Evolutionary conservation across 2,888 invertebrate genomes (phyloP), one percentile per base, ranked within the genome.

Genomic region (Aspidiotus destructor): DNA sequence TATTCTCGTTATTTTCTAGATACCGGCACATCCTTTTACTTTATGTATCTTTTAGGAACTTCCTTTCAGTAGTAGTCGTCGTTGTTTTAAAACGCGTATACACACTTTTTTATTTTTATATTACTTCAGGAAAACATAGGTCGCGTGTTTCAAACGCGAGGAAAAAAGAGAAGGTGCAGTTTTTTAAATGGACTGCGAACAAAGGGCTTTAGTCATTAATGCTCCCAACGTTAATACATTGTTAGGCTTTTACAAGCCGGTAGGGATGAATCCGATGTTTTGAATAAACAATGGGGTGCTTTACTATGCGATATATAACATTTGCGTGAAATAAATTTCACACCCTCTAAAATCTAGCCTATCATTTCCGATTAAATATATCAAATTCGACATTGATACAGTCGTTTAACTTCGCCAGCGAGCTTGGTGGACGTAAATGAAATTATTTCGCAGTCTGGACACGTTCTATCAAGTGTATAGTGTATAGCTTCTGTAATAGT

Each of bases 321-420:
- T 55, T 63, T 41, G 63, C 63, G 63, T 48, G 48, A 48, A 63
- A 63, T 63, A 63, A 63, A 63, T 63, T 63, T 63, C 54, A 63
- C 63, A 63, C 63, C 63, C 63, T 63, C 63, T 63, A 63, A 63
- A 63, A 63, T 63, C 63, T 16, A 63, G 40, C 63, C 53, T 63
- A 63, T 63, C 63, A 63, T 63, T 63, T 63, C 63, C 63, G 63
- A 63, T 63, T 63, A 63, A 63, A 63, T 63, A 63, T 63, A 63
- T 63, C 63, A 63, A 63, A 52, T 53, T 63, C 63, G 63, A 63
- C 63, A 54, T 63, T 54, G 54, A 63, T 63, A 41, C 40, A 63
- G 63, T 54, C 16, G 48, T 48, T n/a, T n/a, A 11, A n/a, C n/a
- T 48, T 48, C 48, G 10, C 11, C 48, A 48, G 48, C 48, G 28